Percentiles rank a stretch among this genome's conserved stretches.
Conservation (phyloP, 30 jellyfish, hydroid and myxozoan species). For the Aurelia sp. region DNA sequence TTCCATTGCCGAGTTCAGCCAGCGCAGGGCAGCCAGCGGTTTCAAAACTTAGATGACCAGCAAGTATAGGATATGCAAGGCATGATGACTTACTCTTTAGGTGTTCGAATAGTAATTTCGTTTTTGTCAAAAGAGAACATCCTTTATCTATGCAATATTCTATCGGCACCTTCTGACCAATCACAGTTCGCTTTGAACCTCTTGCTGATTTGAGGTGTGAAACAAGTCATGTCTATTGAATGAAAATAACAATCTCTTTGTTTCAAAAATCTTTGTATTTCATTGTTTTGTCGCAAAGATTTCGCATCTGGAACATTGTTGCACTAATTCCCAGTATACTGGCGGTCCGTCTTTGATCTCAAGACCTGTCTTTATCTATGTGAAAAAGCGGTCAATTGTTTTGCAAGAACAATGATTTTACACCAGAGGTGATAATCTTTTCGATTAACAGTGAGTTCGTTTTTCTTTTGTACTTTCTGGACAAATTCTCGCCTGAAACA, state of each 20-base stretch:
- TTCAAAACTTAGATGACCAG: too few relatives aligned
- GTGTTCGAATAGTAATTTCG: slow-evolving; percentile 23
- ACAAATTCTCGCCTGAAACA: too few relatives aligned
- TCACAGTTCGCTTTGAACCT: slow-evolving; percentile 29
- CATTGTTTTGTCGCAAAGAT: slow-evolving; percentile 24
- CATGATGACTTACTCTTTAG: not conserved
- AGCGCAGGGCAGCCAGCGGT: too few relatives aligned
- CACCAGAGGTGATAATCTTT: slow-evolving; percentile 13
- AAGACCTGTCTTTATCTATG: slow-evolving; percentile 33
- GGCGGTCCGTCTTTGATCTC: slow-evolving; percentile 1
- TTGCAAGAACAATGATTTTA: not conserved
- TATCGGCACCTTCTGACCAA: slow-evolving; percentile 77
- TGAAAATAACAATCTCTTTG: slow-evolving; percentile 47
- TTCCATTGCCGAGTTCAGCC: too few relatives aligned
- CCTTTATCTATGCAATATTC: slow-evolving; percentile 58
- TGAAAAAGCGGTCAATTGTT: not conserved
- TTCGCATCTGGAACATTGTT: slow-evolving; percentile 47
- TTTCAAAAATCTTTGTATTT: slow-evolving; percentile 46
- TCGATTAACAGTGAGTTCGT: too few relatives aligned
- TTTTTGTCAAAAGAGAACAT: slow-evolving; percentile 12
- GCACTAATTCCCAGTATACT: slow-evolving; percentile 14
- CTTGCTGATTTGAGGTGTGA: slow-evolving; percentile 67
- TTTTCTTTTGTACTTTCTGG: too few relatives aligned
- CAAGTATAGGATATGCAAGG: not conserved
- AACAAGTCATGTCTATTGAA: slow-evolving; percentile 34